Percentiles rank a stretch among this genome's conserved stretches.
Conservation (phyloP, 64 coral and sea anemone species). For the Stichodactyla helianthus region DNA sequence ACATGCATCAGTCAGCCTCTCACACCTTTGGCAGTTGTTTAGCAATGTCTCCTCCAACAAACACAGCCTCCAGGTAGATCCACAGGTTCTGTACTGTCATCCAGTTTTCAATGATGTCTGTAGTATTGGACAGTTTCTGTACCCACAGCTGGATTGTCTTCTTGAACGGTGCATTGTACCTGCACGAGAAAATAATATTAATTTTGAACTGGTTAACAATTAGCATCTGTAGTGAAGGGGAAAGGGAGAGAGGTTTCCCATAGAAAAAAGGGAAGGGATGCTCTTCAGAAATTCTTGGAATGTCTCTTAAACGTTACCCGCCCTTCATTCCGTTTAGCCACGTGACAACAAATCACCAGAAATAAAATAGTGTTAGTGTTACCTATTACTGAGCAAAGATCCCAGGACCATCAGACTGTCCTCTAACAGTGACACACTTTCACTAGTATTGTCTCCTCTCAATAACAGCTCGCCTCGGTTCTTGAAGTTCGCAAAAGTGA, state of each 20-base stretch:
- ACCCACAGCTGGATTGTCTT: conserved; percentile 98
- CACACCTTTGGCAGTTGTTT: conserved; percentile 96
- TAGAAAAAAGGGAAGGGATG: too few species aligned
- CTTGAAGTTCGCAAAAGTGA: conserved; percentile 96
- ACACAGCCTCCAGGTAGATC: conserved; percentile 98
- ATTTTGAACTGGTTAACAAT: background rate
- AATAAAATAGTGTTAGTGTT: too few species aligned
- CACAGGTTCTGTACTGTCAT: conserved; percentile 95
- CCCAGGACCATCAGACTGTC: conserved; percentile 98
- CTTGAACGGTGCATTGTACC: conserved; percentile 98
- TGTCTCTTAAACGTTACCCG: too few species aligned
- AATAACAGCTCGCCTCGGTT: conserved; percentile 90
- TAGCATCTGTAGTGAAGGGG: too few species aligned
- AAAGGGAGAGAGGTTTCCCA: too few species aligned
- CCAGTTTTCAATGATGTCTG: conserved; percentile 99
- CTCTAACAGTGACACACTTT: conserved; percentile 91
- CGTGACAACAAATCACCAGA: too few species aligned
- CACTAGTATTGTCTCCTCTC: conserved; percentile 88
- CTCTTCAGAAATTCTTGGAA: too few species aligned
- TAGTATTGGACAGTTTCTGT: conserved; percentile 96
- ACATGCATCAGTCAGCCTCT: background rate
- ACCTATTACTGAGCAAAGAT: conserved; percentile 97
- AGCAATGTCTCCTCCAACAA: conserved; percentile 97
- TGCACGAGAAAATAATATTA: background rate
- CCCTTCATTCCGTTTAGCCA: too few species aligned